phyloP scores from a whole-genome alignment of 2,113 vertebrate species.

The Pseudorhombus dupliciocellatus region DNA sequence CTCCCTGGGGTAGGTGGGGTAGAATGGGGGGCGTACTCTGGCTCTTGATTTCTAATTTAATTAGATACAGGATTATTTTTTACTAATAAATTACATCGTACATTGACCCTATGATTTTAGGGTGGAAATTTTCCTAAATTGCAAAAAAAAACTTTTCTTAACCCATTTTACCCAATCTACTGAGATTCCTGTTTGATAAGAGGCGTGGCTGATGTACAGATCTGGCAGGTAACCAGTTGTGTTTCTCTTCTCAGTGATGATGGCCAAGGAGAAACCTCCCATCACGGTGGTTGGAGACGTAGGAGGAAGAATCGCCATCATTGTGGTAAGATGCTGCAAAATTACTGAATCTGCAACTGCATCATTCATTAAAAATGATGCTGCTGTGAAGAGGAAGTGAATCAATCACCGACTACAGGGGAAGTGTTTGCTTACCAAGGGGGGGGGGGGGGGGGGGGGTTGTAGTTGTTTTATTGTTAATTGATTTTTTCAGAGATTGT shows the following conservation, averaged over 20 bases:
- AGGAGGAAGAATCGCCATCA: constrained; percentile 97
- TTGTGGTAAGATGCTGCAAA: constrained; percentile 86
- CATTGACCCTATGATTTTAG: constrained; percentile 17
- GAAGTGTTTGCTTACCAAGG: too few species aligned
- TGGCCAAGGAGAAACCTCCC: constrained; percentile 98
- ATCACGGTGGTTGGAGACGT: constrained; percentile 98
- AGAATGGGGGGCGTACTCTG: constrained; percentile 74
- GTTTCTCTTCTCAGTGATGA: constrained; percentile 89
- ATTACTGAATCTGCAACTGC: too few species aligned
- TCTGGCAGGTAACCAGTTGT: constrained; percentile 27
- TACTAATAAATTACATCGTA: neutral
- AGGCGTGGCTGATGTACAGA: neutral
- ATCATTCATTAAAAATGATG: too few species aligned
- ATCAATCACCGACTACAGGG: too few species aligned
- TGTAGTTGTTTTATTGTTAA: neutral
- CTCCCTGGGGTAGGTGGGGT: constrained; percentile 74
- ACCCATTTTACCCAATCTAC: constrained; percentile 83
- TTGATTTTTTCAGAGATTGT: neutral
- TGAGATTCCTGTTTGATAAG: constrained; percentile 33
- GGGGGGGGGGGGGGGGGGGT: too few species aligned
- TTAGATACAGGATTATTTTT: neutral
- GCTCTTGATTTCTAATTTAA: constrained; percentile 30
- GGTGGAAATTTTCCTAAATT: constrained; percentile 30
- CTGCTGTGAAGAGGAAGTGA: too few species aligned
- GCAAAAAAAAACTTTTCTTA: constrained; percentile 60